Base-by-base conservation (phyloP, 2,888 invertebrate genomes). In the Coenonympha glycerion region DNA sequence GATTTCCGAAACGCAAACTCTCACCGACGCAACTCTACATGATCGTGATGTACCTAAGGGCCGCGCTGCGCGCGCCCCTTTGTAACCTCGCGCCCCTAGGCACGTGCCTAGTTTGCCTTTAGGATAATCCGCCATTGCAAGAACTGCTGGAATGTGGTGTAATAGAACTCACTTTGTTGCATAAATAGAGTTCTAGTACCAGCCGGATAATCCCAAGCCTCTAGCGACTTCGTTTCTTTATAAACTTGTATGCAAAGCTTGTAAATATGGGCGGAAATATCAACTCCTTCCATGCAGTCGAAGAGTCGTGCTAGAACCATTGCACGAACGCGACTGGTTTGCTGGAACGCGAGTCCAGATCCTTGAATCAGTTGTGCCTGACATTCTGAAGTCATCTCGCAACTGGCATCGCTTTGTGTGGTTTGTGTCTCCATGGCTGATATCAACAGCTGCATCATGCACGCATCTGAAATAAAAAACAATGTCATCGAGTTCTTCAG, bases 221-320 rank as follows among this genome's bases (percentile, higher is more conserved):
- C 87, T 3, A 87, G 57, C 0, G 87, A 86, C 55, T 84, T 86
- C 0, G 87, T 65, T 61, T 87, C 87, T 54, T 86, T 87, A 49
- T 87, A 86, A 24, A 82, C 74, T 55, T 86, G 85, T 48, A 85
- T 81, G 59, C 87, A 87, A 1, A 84, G 66, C 57, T 85, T 86
- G 59, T 86, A 86, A 51, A 87, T 82, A 21, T 79, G 75, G 1
- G 87, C 84, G 1, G 73, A 59, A 0, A 84, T 56, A 49, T 87
- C 87, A 2, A 79, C 53, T 5, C 74, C 76, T 37, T 84, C 84
- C 68, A 85, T 71, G 50, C 86, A 87, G 40, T 86, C 85, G 47
- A 87, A 87, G 2, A 80, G 57, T 15, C 77, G 73, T 1, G 81
- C 73, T 3, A 87, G 55, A 1, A 67, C 56, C 4, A 76, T 76